Base-by-base conservation (phyloP, 2,888 invertebrate species). In the Cephalotes varians region DNA sequence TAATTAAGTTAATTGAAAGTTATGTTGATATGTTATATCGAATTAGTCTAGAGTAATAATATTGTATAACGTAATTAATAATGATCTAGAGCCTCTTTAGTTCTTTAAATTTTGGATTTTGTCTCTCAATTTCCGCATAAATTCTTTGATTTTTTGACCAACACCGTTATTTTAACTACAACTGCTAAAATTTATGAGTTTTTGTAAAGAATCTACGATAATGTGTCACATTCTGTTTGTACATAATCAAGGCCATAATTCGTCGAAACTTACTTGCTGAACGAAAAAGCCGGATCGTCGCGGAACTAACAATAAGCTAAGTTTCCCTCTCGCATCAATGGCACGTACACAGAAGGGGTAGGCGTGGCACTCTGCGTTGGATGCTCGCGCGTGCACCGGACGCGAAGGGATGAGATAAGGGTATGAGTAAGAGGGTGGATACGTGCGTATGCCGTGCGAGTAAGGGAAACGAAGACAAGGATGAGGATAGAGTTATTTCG, bases 321-420 rank as follows among this genome's bases (percentile, higher is more conserved):
- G 73, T 81, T 82, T 74, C 83, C 76, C 87, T 85, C 88, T 85
- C 80, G 85, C 85, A 84, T 82, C 88, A 82, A 76, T 85, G 87
- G 83, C 85, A 89, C 89, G 87, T 83, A 88, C 83, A 89, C 82
- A 79, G 86, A 84, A 86, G 79, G 85, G 84, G 91, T 91, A 93
- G 93, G 93, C 92, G 93, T 93, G 93, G 93, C 92, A 91, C 86
- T 85, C 72, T 73, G 28, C 89, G 87, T 88, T 82, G 87, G 87
- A 88, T 90, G 89, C 86, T 90, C 87, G 91, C 89, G 89, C 90
- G 89, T 87, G 91, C 87, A 88, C 89, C 65, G 81, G 81, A 81
- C 77, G 65, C 56, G 44, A 71, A 72, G 64, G 65, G 72, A 65
- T 67, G 67, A 86, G 82, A 72, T 56, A 25, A 64, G 51, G 54